Evolutionary conservation across 2,797 vertebrate species (phyloP).

Genomic region (Falco berigora): DNA sequence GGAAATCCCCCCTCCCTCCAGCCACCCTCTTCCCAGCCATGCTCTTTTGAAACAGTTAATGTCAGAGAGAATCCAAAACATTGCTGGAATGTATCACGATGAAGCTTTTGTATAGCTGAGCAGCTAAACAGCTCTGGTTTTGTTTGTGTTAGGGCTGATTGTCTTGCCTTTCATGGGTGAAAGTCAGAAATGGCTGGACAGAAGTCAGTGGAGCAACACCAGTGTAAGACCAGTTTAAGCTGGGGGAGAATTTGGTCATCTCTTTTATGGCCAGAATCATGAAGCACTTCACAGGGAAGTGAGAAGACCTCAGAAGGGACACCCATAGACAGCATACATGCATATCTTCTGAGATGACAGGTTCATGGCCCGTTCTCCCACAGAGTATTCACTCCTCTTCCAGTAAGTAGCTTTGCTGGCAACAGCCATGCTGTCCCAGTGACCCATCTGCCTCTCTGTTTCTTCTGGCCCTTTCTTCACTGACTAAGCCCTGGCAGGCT

Average conservation of each 20-base stretch:
- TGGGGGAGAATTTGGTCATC: neutral
- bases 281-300: neutral
- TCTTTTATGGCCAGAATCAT: neutral
- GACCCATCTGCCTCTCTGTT: neutral
- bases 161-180: neutral
- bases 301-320: neutral
- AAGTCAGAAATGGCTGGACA: neutral
- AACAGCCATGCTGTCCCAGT: neutral
- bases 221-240: neutral
- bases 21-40: neutral
- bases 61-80: conserved; percentile 48
- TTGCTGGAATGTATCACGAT: conserved; percentile 46
- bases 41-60: conserved; percentile 52
- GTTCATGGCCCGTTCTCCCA: neutral
- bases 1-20: conserved; percentile 3
- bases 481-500: neutral
- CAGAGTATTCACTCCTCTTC: neutral
- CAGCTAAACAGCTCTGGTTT: conserved; percentile 27
- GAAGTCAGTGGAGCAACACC: neutral
- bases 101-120: conserved; percentile 26
- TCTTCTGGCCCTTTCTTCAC: neutral
- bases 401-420: neutral
- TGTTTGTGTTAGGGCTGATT: conserved; percentile 44
- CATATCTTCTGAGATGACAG: neutral
- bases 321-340: neutral